Base-by-base conservation (phyloP, 2,797 vertebrate genomes). In the Ptychadena robeensis region DNA sequence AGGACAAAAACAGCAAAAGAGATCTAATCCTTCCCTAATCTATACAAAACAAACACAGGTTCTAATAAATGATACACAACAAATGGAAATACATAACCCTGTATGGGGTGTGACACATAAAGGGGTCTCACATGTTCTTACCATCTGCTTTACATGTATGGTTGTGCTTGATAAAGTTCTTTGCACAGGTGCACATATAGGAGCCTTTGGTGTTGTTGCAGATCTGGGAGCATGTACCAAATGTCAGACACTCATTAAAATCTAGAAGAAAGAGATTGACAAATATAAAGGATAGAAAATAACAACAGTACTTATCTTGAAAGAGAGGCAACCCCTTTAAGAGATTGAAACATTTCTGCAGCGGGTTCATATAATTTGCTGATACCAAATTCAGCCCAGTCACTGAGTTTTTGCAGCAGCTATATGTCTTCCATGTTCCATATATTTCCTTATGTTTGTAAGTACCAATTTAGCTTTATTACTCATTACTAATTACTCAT, bases 181-280 rank as follows among this genome's bases (percentile, higher is more conserved):
- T 96, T 38, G 96, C 93, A 2, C 97, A 98, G 91, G 92, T 97
- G 91, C 97, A 99, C 88, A 97, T 89, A 78, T 96, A 90, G 44
- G 97, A 95, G 10, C 97, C 97, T 88, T 98, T 98, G 2, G 96
- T 98, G 93, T 99, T 98, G 92, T 97, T 97, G 91, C 97, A 99
- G 88, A 97, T 94, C 87, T 99, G 97, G 1, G 97, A 98, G 88
- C 97, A 99, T 73, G 92, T 90, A 27, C 96, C 96, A 0, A 98
- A 98, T 86, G 89, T 93, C 80, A 92, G 89, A 82, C 97, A 98
- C 91, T 98, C 97, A 0, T 98, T 97, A 89, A 96, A 90, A 73
- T 99, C 97, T 98, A 70, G 9, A 80, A 66, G 35, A 57, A 22
- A 66, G 37, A 31, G 73, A 3, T n/a, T n/a, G n/a, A n/a, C n/a